Conservation (phyloP, 2,797 vertebrate genomes). For the Jordanella pulchra region DNA sequence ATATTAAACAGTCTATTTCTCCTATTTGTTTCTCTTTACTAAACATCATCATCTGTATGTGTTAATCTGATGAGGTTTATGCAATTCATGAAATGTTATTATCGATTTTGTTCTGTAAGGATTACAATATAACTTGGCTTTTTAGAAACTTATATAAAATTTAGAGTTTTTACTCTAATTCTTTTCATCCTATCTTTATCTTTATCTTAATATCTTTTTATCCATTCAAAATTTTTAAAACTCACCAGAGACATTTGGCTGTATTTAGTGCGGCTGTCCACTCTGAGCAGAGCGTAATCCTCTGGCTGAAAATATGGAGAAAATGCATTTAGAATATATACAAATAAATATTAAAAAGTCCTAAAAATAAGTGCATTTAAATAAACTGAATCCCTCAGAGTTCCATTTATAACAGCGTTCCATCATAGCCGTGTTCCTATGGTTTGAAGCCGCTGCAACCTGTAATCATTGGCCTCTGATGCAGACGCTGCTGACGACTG, state of each 20-base stretch:
- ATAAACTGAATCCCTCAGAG: not conserved
- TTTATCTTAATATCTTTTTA: not conserved
- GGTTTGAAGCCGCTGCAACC: conserved; percentile 42
- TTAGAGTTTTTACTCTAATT: not conserved
- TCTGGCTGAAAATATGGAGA: conserved; percentile 57
- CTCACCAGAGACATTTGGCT: conserved; percentile 77
- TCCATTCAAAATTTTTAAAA: conserved; percentile 11
- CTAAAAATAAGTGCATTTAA: conserved; percentile 1
- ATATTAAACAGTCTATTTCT: not conserved
- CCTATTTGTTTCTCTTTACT: not conserved
- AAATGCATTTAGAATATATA: not conserved
- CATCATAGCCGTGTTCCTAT: not conserved
- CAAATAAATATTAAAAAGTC: not conserved
- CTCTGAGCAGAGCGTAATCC: conserved; percentile 63
- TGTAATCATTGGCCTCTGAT: conserved; percentile 45
- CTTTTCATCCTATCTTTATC: too few relatives aligned
- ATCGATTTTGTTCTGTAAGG: not conserved
- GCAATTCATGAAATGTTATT: not conserved
- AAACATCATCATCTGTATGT: not conserved
- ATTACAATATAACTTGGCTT: not conserved
- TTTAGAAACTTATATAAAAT: not conserved
- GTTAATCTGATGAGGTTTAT: not conserved
- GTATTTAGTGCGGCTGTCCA: conserved; percentile 65
- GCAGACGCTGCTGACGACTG: conserved; percentile 23
- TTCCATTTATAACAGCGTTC: conserved; percentile 3